phyloP scores from a whole-genome alignment of 2,888 invertebrate genomes.

The Troglohyphantes excavatus region DNA sequence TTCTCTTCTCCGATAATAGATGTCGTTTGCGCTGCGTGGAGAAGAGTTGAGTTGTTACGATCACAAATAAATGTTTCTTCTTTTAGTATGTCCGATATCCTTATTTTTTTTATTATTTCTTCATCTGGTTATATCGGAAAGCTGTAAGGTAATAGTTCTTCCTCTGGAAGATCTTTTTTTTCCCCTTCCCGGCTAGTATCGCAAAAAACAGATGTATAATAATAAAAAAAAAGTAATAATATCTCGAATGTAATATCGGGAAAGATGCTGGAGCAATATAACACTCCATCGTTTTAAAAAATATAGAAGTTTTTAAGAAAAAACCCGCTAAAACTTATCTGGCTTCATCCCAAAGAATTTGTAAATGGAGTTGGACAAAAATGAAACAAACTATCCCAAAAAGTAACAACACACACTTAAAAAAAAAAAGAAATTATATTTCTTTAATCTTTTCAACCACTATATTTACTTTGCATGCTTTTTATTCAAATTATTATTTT shows the following conservation, averaged over 20 bases:
- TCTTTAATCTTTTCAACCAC: no score
- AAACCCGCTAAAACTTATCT: not conserved
- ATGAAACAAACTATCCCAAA: not conserved
- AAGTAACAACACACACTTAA: no score
- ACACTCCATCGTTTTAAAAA: constrained; percentile 47
- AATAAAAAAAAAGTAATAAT: constrained; percentile 51
- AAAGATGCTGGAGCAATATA: constrained; percentile 10
- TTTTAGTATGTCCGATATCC: constrained; percentile 23
- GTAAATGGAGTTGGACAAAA: not conserved
- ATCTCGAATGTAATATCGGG: constrained; percentile 32
- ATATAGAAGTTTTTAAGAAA: not conserved
- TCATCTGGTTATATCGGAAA: constrained; percentile 38
- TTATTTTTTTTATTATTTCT: constrained; percentile 12
- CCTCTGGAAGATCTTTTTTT: not conserved
- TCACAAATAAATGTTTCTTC: constrained; percentile 73
- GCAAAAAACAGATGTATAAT: constrained; percentile 49
- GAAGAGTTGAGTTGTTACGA: constrained; percentile 73
- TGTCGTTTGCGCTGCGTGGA: constrained; percentile 66
- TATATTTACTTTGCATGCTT: no score
- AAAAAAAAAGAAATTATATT: no score
- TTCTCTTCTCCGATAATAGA: constrained; percentile 75
- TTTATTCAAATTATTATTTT: no score
- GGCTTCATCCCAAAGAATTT: constrained; percentile 14
- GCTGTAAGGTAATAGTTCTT: constrained; percentile 53
- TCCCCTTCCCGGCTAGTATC: not conserved